Evolutionary conservation across 1,140 invertebrate species (phyloP).

Genomic region (Hylyphantes graminicola): DNA sequence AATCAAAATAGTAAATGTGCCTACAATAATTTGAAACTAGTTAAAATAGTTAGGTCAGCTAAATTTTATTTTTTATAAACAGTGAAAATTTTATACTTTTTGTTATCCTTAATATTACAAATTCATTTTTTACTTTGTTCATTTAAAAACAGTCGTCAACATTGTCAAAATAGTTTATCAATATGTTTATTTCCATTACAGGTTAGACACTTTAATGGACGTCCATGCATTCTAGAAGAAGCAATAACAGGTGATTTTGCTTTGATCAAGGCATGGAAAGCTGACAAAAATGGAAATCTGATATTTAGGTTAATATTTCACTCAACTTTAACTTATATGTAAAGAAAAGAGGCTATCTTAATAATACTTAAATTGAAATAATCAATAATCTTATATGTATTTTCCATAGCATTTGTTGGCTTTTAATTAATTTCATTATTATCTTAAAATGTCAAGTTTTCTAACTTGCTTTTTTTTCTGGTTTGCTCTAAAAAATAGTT

Average conservation of each 20-base stretch:
- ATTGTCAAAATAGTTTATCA: neutral
- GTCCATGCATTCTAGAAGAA: conserved; percentile 92
- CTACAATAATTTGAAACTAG: no score
- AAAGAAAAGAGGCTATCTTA: neutral
- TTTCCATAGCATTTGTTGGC: neutral
- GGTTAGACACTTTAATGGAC: conserved; percentile 82
- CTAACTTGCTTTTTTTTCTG: no score
- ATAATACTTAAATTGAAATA: neutral
- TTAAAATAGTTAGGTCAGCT: no score
- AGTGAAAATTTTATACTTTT: no score
- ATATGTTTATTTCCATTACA: conserved; percentile 63
- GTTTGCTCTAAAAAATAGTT: no score
- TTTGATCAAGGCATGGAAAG: conserved; percentile 97
- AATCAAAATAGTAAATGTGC: no score
- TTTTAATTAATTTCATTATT: neutral
- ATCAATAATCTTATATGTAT: neutral
- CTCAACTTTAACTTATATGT: conserved; percentile 36
- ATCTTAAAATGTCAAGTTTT: no score
- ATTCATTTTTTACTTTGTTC: no score
- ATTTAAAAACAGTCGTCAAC: no score
- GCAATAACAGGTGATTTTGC: conserved; percentile 97
- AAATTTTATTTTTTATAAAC: no score
- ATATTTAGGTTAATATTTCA: conserved; percentile 79
- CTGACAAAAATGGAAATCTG: conserved; percentile 92
- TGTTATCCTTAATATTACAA: no score